Percentiles rank a stretch among this genome's conserved stretches.
Evolutionary conservation across 2,888 invertebrate genomes (phyloP).

Genomic region (Sinelater perroti): DNA sequence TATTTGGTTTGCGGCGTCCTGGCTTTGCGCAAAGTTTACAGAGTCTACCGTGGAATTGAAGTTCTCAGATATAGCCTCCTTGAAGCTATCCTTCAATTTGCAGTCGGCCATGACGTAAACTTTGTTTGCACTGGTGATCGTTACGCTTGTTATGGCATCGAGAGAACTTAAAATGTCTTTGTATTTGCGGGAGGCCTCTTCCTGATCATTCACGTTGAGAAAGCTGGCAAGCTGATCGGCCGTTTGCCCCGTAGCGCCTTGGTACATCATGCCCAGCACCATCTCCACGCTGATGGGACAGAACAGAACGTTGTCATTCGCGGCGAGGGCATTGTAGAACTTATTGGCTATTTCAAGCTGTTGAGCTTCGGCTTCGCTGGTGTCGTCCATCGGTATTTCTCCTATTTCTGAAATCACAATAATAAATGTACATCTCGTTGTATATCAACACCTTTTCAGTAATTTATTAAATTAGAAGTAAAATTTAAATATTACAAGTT

Average conservation of each 20-base stretch:
- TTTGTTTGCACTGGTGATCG: slow-evolving; percentile 75
- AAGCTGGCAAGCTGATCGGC: slow-evolving; percentile 49
- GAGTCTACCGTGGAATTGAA: slow-evolving; percentile 72
- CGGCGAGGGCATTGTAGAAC: slow-evolving; percentile 3
- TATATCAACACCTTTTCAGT: too few relatives aligned
- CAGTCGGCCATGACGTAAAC: slow-evolving; percentile 67
- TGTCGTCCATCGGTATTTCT: too few relatives aligned
- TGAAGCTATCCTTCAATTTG: slow-evolving; percentile 64
- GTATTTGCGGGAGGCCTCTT: slow-evolving; percentile 44
- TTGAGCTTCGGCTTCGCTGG: too few relatives aligned
- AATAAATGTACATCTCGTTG: too few relatives aligned
- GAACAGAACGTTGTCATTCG: slow-evolving; percentile 55
- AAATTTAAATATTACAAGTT: too few relatives aligned
- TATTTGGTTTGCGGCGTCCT: slow-evolving; percentile 67
- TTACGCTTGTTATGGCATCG: slow-evolving; percentile 61
- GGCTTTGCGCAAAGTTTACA: slow-evolving; percentile 67
- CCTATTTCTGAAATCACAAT: too few relatives aligned
- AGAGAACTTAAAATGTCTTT: slow-evolving; percentile 47
- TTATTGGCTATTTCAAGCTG: too few relatives aligned
- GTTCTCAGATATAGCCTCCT: slow-evolving; percentile 66
- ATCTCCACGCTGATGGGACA: slow-evolving; percentile 59
- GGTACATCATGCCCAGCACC: slow-evolving; percentile 56
- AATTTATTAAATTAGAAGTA: too few relatives aligned
- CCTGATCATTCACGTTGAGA: slow-evolving; percentile 41
- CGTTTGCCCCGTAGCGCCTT: slow-evolving; percentile 56